Evolutionary conservation across 2,113 vertebrate genomes (phyloP), one percentile per base, ranked within the genome.

Genomic region (Misgurnus anguillicaudatus): DNA sequence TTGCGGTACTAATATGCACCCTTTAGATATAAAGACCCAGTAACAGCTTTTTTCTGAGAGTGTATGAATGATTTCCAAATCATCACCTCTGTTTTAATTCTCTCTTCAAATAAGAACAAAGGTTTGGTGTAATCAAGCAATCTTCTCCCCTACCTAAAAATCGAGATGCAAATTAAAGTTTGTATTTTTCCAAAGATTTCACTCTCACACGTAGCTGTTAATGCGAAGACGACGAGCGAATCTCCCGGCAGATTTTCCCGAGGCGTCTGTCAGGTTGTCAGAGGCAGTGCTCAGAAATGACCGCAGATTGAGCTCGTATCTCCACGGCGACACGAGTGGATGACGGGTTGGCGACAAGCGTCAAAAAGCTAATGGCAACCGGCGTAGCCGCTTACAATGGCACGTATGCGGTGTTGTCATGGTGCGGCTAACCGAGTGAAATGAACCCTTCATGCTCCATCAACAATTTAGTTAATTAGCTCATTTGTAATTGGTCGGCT

Each of bases 381-480:
- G 92, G 91, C 92, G 90, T 91, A 94, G 95, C 94, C 81, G 93
- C 94, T 94, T 92, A 93, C 94, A 94, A 95, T 90, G 92, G 92
- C 84, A 85, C 89, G 91, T 89, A 93, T 95, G 95, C 93, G 92
- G 91, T 92, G 96, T 99, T 98, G 97, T 98, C 96, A 98, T 96
- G 96, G 97, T 93, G 94, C 95, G 93, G 94, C 94, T 95, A 93
- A 94, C 94, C 92, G 94, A 95, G 94, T 95, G 94, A 96, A 80
- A 95, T 97, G 95, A 97, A 96, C 95, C 95, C 93, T 97, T 97
- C 96, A 97, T 98, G 97, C 96, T 97, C 96, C 96, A 96, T 97
- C 97, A 97, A 97, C 97, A 98, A 98, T 98, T 98, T 97, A 96
- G 95, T 98, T 99, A 98, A 99, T 99, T 99, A 98, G 96, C 95